These are phyloP conservation scores for Polypedilum vanderplanki DNA, from an alignment of 1,140 invertebrate species.

Conservation along the genomic window DNA sequence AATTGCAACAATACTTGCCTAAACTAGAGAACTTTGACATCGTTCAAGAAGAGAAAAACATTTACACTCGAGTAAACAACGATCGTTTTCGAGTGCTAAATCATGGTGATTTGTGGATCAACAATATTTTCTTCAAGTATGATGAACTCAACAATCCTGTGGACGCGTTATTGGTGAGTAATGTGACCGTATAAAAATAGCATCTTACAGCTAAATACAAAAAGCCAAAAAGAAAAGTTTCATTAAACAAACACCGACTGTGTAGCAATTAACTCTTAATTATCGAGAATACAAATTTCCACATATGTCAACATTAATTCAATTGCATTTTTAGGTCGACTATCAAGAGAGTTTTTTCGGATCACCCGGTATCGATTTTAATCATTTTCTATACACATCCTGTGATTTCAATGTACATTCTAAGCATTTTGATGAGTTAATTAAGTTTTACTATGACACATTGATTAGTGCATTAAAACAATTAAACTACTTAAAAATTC, in stretches of 20 bases:
- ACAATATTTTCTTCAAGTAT: slow-evolving; percentile 60
- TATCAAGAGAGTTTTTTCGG: slow-evolving; percentile 40
- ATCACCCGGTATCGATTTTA: slow-evolving; percentile 40
- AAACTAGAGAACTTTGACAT: slow-evolving; percentile 44
- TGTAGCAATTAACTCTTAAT: neutral
- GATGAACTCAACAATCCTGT: slow-evolving; percentile 44
- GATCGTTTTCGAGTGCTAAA: slow-evolving; percentile 52
- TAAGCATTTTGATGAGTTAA: slow-evolving; percentile 40
- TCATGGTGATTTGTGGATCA: slow-evolving; percentile 60
- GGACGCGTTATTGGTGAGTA: slow-evolving; percentile 50
- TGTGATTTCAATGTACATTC: slow-evolving; percentile 36
- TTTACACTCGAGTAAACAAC: slow-evolving; percentile 35
- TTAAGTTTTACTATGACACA: slow-evolving; percentile 43
- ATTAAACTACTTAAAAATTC: slow-evolving; percentile 42
- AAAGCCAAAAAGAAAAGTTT: neutral
- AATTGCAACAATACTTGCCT: slow-evolving; percentile 43
- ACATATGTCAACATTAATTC: slow-evolving; percentile 21
- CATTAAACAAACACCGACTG: too few relatives aligned
- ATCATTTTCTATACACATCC: slow-evolving; percentile 41
- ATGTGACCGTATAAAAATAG: neutral
- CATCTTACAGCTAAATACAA: neutral
- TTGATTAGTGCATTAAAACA: slow-evolving; percentile 41
- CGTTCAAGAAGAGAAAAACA: slow-evolving; percentile 37
- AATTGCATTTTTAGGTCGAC: slow-evolving; percentile 37
- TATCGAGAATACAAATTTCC: neutral